Evolutionary conservation across 2,797 vertebrate genomes (phyloP).

Genomic region (Cirrhinus mrigala): DNA sequence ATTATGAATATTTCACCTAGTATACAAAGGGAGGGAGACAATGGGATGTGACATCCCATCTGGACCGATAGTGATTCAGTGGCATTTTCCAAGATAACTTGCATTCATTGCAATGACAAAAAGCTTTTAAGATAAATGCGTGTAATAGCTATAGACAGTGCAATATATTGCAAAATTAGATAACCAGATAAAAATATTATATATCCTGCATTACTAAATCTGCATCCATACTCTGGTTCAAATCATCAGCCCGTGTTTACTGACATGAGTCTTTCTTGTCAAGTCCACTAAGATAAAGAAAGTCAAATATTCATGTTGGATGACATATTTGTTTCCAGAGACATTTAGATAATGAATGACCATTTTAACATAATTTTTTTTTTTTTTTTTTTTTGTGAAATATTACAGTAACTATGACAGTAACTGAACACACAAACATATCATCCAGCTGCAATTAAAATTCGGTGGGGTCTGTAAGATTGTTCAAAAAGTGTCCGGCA

Average conservation of each 20-base stretch:
- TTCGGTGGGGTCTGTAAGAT: conserved; percentile 7
- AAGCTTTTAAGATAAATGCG: neutral
- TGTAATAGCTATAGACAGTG: neutral
- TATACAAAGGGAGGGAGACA: too few species aligned
- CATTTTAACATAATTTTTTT: too few species aligned
- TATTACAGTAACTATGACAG: conserved; percentile 3
- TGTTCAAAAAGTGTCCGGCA: conserved; percentile 6
- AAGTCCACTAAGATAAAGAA: neutral
- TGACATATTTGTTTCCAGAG: conserved; percentile 26
- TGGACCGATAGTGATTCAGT: too few species aligned
- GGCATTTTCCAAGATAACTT: neutral
- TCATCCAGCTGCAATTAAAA: conserved; percentile 7
- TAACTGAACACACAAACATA: neutral
- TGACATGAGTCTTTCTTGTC: neutral
- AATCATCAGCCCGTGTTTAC: neutral
- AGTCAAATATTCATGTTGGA: neutral
- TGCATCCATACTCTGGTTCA: neutral
- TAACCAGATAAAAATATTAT: neutral
- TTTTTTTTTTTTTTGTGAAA: too few species aligned
- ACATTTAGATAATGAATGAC: neutral
- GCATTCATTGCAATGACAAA: neutral
- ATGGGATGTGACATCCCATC: too few species aligned
- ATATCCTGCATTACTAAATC: neutral
- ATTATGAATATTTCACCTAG: too few species aligned
- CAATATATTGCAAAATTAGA: neutral